These are phyloP conservation scores for Bombus vancouverensis DNA, from an alignment of 1,140 invertebrate species.

Conservation along the genomic window DNA sequence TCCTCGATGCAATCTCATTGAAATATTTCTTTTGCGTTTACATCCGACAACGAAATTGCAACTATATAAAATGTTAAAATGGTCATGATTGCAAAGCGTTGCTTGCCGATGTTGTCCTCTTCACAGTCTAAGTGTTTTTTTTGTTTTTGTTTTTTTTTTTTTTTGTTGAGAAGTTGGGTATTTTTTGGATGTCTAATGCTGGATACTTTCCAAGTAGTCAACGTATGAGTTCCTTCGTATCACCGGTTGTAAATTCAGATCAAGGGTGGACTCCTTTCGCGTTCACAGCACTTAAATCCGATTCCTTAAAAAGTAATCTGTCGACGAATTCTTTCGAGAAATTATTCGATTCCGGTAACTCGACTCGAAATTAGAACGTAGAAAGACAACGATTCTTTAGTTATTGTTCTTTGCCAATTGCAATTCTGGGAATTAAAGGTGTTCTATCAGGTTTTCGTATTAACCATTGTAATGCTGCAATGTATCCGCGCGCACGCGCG, in stretches of 20 bases:
- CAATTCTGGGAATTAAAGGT: no score
- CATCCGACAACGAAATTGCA: neutral
- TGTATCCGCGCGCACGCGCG: no score
- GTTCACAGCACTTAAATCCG: neutral
- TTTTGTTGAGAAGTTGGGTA: neutral
- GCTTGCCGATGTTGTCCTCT: neutral
- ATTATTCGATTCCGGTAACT: neutral
- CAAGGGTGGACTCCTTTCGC: neutral
- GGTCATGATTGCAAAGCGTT: neutral
- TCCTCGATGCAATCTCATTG: neutral
- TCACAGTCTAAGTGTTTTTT: neutral
- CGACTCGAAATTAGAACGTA: neutral
- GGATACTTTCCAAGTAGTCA: neutral
- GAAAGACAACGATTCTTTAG: no score
- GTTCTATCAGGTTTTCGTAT: no score
- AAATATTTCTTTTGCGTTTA: neutral
- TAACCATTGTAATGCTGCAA: no score
- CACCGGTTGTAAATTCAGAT: neutral
- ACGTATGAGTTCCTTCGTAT: neutral
- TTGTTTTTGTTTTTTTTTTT: neutral
- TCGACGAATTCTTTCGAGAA: neutral
- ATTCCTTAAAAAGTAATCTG: neutral
- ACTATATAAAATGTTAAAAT: neutral
- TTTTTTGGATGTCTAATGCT: neutral
- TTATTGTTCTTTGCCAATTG: no score